phyloP scores from a whole-genome alignment of 2,888 invertebrate species.

The Proisotoma minuta region DNA sequence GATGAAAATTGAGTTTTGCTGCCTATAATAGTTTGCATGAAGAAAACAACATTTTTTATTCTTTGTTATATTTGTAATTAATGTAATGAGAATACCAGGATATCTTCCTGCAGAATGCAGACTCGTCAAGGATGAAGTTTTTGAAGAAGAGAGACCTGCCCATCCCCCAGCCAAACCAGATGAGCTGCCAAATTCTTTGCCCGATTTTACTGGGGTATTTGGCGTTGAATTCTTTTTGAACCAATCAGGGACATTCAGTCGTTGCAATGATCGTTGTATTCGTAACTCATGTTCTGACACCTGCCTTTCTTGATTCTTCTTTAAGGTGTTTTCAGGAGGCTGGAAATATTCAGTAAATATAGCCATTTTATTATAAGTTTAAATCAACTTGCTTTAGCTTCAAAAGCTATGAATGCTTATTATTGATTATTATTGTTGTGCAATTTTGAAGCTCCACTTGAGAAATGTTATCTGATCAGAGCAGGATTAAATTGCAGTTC shows the following conservation, averaged over 20 bases:
- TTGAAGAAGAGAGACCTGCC: constrained; percentile 43
- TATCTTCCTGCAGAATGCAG: constrained; percentile 45
- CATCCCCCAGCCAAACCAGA: constrained; percentile 43
- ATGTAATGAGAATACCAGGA: too few species aligned
- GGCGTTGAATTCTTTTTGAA: constrained; percentile 61
- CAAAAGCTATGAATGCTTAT: too few species aligned
- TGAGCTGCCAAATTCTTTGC: constrained; percentile 41
- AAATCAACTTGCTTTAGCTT: too few species aligned
- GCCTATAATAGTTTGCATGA: constrained; percentile 21
- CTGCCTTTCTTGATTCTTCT: constrained; percentile 69
- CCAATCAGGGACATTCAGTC: constrained; percentile 93
- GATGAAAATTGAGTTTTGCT: constrained; percentile 24
- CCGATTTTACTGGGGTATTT: constrained; percentile 18
- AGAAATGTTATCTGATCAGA: too few species aligned
- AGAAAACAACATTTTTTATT: not conserved
- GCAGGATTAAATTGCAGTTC: too few species aligned
- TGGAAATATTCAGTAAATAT: constrained; percentile 52
- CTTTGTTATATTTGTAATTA: too few species aligned
- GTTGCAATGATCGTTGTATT: constrained; percentile 86
- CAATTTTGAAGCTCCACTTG: too few species aligned
- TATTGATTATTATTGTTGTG: too few species aligned
- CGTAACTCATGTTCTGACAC: constrained; percentile 85
- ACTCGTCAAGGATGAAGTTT: constrained; percentile 44
- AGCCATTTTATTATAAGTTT: constrained; percentile 4
- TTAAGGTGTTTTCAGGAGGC: constrained; percentile 91